Evolutionary conservation across 2,888 invertebrate genomes (phyloP).

Genomic region (Calliscelio sp.): DNA sequence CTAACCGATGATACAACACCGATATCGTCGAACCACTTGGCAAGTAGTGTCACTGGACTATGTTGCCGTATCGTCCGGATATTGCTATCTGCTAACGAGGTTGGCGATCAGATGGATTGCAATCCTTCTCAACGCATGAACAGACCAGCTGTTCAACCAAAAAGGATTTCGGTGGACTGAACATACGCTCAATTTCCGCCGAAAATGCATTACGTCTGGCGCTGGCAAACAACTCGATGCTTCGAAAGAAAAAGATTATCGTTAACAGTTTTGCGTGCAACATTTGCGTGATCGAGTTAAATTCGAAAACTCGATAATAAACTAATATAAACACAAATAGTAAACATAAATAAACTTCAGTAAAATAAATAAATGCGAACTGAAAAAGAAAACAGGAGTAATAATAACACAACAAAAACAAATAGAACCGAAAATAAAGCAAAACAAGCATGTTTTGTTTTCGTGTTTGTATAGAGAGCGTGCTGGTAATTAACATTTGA

Average conservation of each 20-base stretch:
- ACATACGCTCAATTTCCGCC: conserved; percentile 37
- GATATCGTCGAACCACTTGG: conserved; percentile 29
- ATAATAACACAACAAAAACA: neutral
- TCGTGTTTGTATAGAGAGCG: too few relatives aligned
- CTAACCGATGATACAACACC: conserved; percentile 9
- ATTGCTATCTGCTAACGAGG: conserved; percentile 43
- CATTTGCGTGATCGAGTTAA: conserved; percentile 10
- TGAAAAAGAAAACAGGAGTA: too few relatives aligned
- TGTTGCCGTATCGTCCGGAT: conserved; percentile 20
- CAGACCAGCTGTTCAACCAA: conserved; percentile 57
- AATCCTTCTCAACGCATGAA: conserved; percentile 45
- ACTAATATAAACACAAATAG: neutral
- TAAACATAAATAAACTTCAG: neutral
- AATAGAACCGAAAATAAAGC: neutral
- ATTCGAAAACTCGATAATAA: neutral
- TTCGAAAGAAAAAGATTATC: conserved; percentile 23
- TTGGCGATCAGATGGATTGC: conserved; percentile 46
- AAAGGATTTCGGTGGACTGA: conserved; percentile 47
- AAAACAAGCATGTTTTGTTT: too few relatives aligned
- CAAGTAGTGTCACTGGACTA: conserved; percentile 37
- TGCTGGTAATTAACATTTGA: neutral
- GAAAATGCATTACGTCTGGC: conserved; percentile 44
- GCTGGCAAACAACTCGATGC: conserved; percentile 29
- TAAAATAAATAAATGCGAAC: too few relatives aligned
- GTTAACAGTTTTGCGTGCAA: neutral